These are phyloP conservation scores for Prionailurus viverrinus DNA, from an alignment of 2,113 vertebrate species.

Conservation along the genomic window DNA sequence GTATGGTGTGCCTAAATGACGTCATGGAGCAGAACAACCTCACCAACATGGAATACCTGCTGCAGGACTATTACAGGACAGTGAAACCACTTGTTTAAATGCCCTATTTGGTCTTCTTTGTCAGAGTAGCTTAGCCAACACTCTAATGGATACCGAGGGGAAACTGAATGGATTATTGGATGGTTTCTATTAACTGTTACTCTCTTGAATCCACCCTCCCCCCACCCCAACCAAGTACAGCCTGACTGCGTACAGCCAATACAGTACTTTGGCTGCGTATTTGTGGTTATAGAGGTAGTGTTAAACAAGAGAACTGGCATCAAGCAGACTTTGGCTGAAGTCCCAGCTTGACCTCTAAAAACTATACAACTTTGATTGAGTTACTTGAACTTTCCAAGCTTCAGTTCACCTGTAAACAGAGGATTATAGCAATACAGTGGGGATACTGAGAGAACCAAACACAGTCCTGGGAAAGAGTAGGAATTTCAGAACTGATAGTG, in stretches of 20 bases:
- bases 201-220: neutral
- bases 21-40: neutral
- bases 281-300: neutral
- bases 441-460: neutral
- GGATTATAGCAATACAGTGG: neutral
- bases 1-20: neutral
- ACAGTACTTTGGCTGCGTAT: neutral
- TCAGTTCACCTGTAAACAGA: neutral
- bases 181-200: neutral
- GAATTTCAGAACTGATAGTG: neutral
- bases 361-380: neutral
- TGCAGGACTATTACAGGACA: neutral
- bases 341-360: neutral
- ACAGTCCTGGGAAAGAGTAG: neutral
- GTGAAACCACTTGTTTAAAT: neutral
- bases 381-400: neutral
- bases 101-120: neutral
- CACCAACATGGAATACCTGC: neutral
- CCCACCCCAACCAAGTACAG: neutral
- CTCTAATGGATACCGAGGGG: neutral
- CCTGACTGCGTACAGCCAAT: no score
- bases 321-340: neutral
- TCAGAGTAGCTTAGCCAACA: neutral
- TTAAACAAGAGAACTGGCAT: neutral
- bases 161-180: neutral